Base-by-base conservation (phyloP, 2,113 vertebrate species). In the Shinisaurus crocodilurus region DNA sequence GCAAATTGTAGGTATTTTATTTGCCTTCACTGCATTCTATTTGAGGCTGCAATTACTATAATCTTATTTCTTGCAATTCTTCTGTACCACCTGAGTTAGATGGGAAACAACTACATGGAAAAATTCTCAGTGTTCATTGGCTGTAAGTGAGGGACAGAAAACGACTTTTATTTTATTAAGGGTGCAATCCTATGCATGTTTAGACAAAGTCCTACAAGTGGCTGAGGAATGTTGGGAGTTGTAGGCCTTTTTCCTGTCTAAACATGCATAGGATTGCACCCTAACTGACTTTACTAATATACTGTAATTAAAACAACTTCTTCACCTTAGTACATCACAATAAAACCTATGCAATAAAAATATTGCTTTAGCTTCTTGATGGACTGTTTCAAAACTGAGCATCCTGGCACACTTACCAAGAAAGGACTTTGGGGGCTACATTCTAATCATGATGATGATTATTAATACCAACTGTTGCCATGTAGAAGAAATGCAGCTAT, bases 231-330 rank as follows among this genome's bases (percentile, higher is more conserved):
- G 20, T 2, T 63, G 60, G 60, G 60, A 63, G 60, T 63, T 63
- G 60, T 63, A 63, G 20, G 60, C 20, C 20, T 63, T 23, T 63
- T 63, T 63, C 60, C 60, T 63, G 5, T 63, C 60, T 63, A 54
- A 54, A 54, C 50, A 54, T 54, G 50, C 10, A 54, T 12, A 54
- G 50, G 9, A 54, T 54, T 54, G 50, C 9, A 10, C 50, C 50
- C 50, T 54, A 63, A 23, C 20, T 63, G 20, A 63, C 60, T 63
- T 63, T 23, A 63, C 60, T 63, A 63, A 63, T 89, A 94, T 90
- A 94, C 65, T 77, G 87, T 95, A 92, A 95, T 95, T 94, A 95
- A 96, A 95, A 94, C 40, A 87, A 85, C 92, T 91, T 93, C 93
- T 92, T 93, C 91, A 94, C 93, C 95, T 95, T 95, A 92, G 37